Evolutionary conservation across 92 coral and sea anemone species (phyloP), one percentile per base, ranked within the genome.

Genomic region (Montipora capitata): DNA sequence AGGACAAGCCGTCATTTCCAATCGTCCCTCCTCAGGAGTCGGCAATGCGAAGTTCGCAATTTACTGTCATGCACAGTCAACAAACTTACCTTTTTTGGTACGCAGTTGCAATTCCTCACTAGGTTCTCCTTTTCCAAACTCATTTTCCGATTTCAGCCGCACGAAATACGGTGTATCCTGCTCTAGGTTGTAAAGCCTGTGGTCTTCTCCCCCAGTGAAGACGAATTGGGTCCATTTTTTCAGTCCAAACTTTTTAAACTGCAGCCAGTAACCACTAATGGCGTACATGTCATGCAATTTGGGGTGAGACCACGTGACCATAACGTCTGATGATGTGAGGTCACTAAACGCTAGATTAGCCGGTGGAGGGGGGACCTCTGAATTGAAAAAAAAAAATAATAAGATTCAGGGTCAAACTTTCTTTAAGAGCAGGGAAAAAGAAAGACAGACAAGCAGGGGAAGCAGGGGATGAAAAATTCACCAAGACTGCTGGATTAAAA

Each of bases 311-410:
- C 98, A 94, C 40, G 65, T 57, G 17, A 94, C 81, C 5, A 64
- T 43, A 12, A 89, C 95, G 52, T 93, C 85, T 16, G 87, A 84
- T 74, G 64, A 65, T 62, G 80, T 71, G 67, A 94, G 68, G 76
- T 94, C 91, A 63, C 90, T 79, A 7, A 85, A 16, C 38, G 57
- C 68, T 40, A 87, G 72, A 18, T 94, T 56, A n/a, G 48, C 64
- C 4, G 98, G 98, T 9, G 95, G 90, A 10, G 98, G 98, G 51
- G 98, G 95, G 57, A 74, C 88, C 40, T 88, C 98, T 94, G 71
- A 58, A 38, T 57, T 27, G 35, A 44, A 15, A 17, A 27, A 27
- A 1, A 27, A 20, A 27, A 61, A 61, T 0, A 20, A 20, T 20
- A 48, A 48, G 10, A 10, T 48, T 48, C 35, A 27, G 35, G 35